phyloP scores from a whole-genome alignment of 1,140 invertebrate species.

The Diorhabda sublineata region DNA sequence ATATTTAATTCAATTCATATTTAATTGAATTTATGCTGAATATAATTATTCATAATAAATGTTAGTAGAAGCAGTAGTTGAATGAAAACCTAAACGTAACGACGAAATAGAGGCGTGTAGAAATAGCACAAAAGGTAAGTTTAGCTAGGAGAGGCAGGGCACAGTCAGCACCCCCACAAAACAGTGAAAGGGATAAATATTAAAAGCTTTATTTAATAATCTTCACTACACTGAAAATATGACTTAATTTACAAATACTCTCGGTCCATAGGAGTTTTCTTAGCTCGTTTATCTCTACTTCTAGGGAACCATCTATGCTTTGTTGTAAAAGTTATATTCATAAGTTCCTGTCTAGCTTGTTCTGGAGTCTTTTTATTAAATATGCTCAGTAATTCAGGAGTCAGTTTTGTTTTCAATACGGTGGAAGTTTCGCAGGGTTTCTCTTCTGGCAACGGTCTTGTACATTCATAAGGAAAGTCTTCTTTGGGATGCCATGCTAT shows the following conservation, averaged over 20 bases:
- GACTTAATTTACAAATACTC: slow-evolving; percentile 60
- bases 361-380: slow-evolving; percentile 62
- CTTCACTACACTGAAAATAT: background rate
- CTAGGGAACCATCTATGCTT: slow-evolving; percentile 77
- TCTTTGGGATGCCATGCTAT: slow-evolving; percentile 83
- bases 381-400: slow-evolving; percentile 57
- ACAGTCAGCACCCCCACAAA: no score
- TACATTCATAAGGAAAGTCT: slow-evolving; percentile 79
- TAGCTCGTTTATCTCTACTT: slow-evolving; percentile 61
- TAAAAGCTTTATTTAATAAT: background rate
- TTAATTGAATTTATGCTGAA: no score
- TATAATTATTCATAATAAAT: no score
- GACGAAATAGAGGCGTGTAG: no score
- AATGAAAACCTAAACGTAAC: no score
- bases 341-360: slow-evolving; percentile 62
- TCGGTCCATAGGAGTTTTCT: slow-evolving; percentile 64
- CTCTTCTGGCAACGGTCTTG: slow-evolving; percentile 64
- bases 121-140: no score
- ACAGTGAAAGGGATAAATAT: no score
- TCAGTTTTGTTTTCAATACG: slow-evolving; percentile 61
- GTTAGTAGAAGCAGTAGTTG: no score
- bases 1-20: no score
- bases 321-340: slow-evolving; percentile 71
- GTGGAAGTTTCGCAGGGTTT: slow-evolving; percentile 45
- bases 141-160: no score